phyloP scores from a whole-genome alignment of 1,140 invertebrate genomes.

The Caenorhabditis remanei region DNA sequence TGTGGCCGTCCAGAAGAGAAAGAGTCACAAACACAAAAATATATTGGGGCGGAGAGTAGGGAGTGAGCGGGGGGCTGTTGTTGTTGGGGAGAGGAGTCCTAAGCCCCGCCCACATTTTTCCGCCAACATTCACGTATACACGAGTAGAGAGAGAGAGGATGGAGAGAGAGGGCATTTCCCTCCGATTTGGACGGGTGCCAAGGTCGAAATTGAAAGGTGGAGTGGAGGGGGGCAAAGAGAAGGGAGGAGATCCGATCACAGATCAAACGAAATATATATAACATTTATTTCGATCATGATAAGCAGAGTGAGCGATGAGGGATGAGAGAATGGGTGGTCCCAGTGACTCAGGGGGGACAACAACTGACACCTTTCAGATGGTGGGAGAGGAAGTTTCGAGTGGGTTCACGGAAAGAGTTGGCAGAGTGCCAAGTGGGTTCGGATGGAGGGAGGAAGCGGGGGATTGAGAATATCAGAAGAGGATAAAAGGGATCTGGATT shows the following conservation, averaged over 20 bases:
- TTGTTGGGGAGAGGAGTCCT: neutral
- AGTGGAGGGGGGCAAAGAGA: neutral
- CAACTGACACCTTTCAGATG: neutral
- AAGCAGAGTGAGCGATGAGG: neutral
- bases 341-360: neutral
- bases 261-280: slow-evolving; percentile 35
- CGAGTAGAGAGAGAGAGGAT: neutral
- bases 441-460: neutral
- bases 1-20: neutral
- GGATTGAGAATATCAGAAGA: neutral
- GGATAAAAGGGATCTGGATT: neutral
- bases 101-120: slow-evolving; percentile 19
- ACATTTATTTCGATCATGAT: slow-evolving; percentile 9
- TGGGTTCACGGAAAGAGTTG: neutral
- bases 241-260: neutral
- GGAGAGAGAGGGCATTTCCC: slow-evolving; percentile 1
- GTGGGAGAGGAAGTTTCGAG: neutral
- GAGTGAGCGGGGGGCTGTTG: neutral
- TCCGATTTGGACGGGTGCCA: slow-evolving; percentile 37
- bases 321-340: neutral
- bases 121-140: neutral
- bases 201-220: slow-evolving; percentile 18
- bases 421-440: neutral
- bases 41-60: neutral
- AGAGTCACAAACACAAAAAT: slow-evolving; percentile 4